Evolutionary conservation across 2,888 invertebrate species (phyloP).

Genomic region (Spatulosminthurus flaviceps): DNA sequence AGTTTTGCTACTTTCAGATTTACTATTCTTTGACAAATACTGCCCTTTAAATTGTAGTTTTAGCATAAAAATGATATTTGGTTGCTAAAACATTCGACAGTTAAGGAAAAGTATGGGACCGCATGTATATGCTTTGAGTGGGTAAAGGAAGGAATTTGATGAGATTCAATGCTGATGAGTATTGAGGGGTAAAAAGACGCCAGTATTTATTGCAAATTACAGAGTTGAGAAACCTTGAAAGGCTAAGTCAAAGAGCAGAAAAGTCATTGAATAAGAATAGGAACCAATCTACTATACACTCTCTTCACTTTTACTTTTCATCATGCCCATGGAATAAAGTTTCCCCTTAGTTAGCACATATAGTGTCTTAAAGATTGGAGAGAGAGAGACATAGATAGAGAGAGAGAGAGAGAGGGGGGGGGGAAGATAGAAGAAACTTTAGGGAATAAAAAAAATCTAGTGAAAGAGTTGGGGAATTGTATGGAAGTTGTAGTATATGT

Average conservation of each 20-base stretch:
- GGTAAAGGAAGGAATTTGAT: not conserved
- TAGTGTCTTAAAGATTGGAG: too few relatives aligned
- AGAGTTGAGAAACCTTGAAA: constrained; percentile 28
- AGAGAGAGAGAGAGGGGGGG: too few relatives aligned
- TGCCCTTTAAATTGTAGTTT: too few relatives aligned
- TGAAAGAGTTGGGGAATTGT: constrained; percentile 18
- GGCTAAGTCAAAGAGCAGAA: constrained; percentile 23
- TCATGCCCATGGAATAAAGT: not conserved
- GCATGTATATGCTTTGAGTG: not conserved
- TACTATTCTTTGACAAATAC: too few relatives aligned
- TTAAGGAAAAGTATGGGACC: not conserved
- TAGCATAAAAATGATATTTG: too few relatives aligned
- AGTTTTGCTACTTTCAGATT: too few relatives aligned
- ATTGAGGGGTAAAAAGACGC: constrained; percentile 8
- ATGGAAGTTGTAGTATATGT: too few relatives aligned
- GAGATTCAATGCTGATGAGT: not conserved
- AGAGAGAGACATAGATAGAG: too few relatives aligned
- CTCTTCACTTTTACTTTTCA: not conserved
- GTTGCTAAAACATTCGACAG: too few relatives aligned
- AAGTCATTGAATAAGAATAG: constrained; percentile 36
- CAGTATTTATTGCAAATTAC: constrained; percentile 44
- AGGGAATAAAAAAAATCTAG: not conserved
- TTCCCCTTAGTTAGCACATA: not conserved
- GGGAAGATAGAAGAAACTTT: not conserved
- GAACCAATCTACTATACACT: constrained; percentile 31